These are phyloP conservation scores for Lacerta viridis DNA, from an alignment of 2,797 vertebrate species.

Conservation along the genomic window DNA sequence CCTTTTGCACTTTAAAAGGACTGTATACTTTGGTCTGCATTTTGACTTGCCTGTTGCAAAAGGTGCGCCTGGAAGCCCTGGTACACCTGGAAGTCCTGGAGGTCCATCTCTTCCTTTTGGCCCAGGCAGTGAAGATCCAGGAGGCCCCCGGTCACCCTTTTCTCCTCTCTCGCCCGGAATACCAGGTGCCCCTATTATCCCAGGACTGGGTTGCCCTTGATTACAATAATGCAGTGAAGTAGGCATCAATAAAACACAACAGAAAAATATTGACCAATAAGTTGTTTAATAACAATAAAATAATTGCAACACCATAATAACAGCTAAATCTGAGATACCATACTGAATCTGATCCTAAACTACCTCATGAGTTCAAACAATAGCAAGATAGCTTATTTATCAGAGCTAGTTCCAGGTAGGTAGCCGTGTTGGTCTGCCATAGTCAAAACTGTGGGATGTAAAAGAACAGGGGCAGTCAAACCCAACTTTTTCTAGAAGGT, in stretches of 20 bases:
- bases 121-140: constrained; percentile 87
- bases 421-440: too few relatives aligned
- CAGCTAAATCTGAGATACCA: not conserved
- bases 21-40: not conserved
- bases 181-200: constrained; percentile 85
- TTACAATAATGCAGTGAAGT: constrained; percentile 56
- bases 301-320: not conserved
- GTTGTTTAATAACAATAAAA: not conserved
- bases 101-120: constrained; percentile 86
- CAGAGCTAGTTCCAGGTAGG: too few relatives aligned
- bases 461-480: too few relatives aligned
- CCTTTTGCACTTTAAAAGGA: not conserved
- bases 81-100: constrained; percentile 83
- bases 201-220: constrained; percentile 77
- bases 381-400: not conserved
- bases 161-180: constrained; percentile 87
- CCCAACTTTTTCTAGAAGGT: too few relatives aligned
- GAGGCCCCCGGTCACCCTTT: constrained; percentile 89
- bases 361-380: not conserved
- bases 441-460: too few relatives aligned
- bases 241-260: not conserved
- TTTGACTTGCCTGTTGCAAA: constrained; percentile 69
- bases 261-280: not conserved
- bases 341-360: not conserved
- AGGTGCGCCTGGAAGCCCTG: constrained; percentile 84